Evolutionary conservation across 2,888 invertebrate species (phyloP), one percentile per base, ranked within the genome.

Genomic region (Meliscaeva auricollis): DNA sequence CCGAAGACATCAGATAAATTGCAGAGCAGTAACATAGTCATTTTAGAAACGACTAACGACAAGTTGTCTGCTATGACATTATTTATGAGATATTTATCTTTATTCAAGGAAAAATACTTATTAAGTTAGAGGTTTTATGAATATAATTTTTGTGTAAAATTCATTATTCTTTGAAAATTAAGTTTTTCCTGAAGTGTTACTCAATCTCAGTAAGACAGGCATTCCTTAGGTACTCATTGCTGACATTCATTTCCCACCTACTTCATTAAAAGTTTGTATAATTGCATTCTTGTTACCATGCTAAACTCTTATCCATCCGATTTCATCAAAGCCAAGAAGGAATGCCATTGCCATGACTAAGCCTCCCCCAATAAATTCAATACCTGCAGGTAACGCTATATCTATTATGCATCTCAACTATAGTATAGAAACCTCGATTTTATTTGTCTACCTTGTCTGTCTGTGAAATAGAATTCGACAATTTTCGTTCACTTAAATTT

Each of bases 261-360:
- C 22, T 60, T 41, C 41, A 60, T 60, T 60, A 41, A 60, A 60
- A 41, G 1, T 15, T n/a, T 7, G 13, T 62, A n/a, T 38, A 44
- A 44, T 44, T 64, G 44, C 46, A 9, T 15, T 46, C 17, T 64
- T 64, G n/a, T 64, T 17, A 48, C 32, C 41, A 62, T 62, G 15
- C 15, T 11, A 35, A 46, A 48, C 1, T 22, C 1, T 35, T 66
- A 66, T 66, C 22, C 48, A 22, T 35, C 48, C 35, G 5, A 50
- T 50, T 66, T 66, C 20, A 35, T 50, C 20, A 50, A 50, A 20
- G n/a, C 9, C 20, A 66, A 50, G 17, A 66, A 50, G 50, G 50
- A 66, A 66, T 66, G 35, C 66, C 64, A 66, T 44, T 35, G 48
- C 32, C 64, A 66, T 66, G 66, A 66, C 66, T 66, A 66, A 66